Conservation (phyloP, 2,888 invertebrate species). For the Drosophila birchii region DNA sequence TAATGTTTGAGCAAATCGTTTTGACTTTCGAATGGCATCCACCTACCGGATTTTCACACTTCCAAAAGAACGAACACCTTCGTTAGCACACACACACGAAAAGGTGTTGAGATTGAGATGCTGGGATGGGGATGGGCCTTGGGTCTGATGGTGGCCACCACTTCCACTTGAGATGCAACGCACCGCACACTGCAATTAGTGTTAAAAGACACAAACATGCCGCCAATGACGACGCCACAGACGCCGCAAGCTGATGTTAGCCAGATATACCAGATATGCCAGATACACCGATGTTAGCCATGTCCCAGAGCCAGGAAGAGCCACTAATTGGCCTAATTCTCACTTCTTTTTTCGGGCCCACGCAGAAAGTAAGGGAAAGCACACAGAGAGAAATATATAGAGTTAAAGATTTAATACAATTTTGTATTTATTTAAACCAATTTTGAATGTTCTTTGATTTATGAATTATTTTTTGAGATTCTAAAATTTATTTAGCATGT, state of each 20-base stretch:
- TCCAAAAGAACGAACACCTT: conserved; percentile 16
- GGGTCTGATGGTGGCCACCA: conserved; percentile 29
- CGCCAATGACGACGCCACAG: conserved; percentile 24
- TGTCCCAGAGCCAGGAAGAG: conserved; percentile 50
- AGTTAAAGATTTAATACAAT: not conserved
- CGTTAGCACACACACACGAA: not conserved
- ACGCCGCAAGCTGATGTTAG: conserved; percentile 48
- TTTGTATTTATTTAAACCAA: not conserved
- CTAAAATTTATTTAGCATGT: too few species aligned
- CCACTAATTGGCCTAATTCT: conserved; percentile 79
- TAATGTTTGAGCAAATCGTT: conserved; percentile 42
- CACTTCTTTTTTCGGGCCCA: conserved; percentile 63
- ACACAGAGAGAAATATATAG: conserved; percentile 20
- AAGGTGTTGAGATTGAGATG: conserved; percentile 6
- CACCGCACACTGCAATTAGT: conserved; percentile 67
- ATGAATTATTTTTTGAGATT: too few species aligned
- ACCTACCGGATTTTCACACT: conserved; percentile 32
- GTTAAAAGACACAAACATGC: conserved; percentile 73
- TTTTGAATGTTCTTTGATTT: too few species aligned
- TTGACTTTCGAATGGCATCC: conserved; percentile 19
- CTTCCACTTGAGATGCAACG: conserved; percentile 40
- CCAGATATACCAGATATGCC: conserved; percentile 27
- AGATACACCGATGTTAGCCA: conserved; percentile 5
- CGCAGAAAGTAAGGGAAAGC: conserved; percentile 45
- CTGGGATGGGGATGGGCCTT: not conserved